These are phyloP conservation scores for Crocidura indochinensis DNA, from an alignment of 2,797 vertebrate species.

Conservation along the genomic window DNA sequence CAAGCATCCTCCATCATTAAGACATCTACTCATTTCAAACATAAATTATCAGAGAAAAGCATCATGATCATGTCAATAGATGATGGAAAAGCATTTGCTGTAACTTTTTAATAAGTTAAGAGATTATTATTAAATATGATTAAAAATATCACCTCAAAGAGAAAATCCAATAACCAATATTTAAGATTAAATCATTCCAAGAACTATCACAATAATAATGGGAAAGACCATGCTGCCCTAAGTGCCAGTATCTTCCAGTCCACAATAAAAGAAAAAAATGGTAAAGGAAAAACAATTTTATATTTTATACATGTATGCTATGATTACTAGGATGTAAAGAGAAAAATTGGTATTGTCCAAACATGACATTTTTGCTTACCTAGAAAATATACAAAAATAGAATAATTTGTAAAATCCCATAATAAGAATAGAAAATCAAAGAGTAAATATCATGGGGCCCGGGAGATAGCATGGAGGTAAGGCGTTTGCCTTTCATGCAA, in stretches of 20 bases:
- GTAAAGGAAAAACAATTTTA: no score
- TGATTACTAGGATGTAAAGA: background rate
- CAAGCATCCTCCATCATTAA: no score
- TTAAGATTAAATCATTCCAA: no score
- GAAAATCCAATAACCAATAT: background rate
- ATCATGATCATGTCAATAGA: fast-evolving
- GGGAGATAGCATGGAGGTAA: no score
- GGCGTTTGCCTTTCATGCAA: no score
- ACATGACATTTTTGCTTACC: background rate
- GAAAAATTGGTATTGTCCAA: background rate
- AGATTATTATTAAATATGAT: background rate
- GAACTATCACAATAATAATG: background rate
- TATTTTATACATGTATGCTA: no score
- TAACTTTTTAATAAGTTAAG: background rate
- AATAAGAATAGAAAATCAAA: background rate
- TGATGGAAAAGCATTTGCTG: no score
- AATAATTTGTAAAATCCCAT: background rate
- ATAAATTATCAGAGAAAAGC: background rate
- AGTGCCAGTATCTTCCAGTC: background rate
- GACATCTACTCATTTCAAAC: fast-evolving
- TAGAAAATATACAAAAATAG: background rate
- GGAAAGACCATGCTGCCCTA: background rate
- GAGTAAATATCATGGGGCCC: no score
- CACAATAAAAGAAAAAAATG: background rate
- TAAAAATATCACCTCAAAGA: background rate